Evolutionary conservation across 2,888 invertebrate species (phyloP), one percentile per base, ranked within the genome.

Genomic region (Agrotis ipsilon): DNA sequence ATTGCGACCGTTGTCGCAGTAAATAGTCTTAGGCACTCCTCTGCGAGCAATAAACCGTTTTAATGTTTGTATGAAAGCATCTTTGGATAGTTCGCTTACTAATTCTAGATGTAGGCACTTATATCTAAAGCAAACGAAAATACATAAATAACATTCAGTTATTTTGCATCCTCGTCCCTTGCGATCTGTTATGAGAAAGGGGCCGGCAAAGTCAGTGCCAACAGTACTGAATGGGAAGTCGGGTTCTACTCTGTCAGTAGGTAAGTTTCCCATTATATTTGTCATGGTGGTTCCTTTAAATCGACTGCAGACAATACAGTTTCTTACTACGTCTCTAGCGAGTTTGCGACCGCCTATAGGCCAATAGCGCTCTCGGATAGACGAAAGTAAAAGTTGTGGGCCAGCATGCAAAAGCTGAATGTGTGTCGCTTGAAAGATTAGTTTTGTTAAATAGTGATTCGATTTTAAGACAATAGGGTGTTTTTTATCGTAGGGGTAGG

Each of bases 361-460:
- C 48, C 48, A 48, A 48, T 48, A 48, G n/a, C 48, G 48, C 48
- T 48, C 48, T 48, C 48, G 48, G n/a, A 48, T 9, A 48, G 48
- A 48, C 14, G 45, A 13, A 3, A 45, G 14, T 14, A 14, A 14
- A 4, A 14, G 51, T 51, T 51, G 51, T 3, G 51, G 51, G 19
- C 51, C 51, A 19, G 51, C 11, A 14, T 51, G 51, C n/a, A 51
- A 19, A 19, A 51, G 51, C 19, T 13, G 51, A 19, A 51, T 14
- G 19, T 51, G 21, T 51, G 14, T 19, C 14, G 6, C 5, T 21
- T 51, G 19, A 13, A 51, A 21, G 21, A 51, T 51, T 19, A 14
- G 19, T 13, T 51, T 51, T 13, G 51, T 45, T 14, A 45, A 45
- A 14, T 19, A 51, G 13, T 51, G 51, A 19, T 51, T 19, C 13